Percentiles rank a stretch among this genome's conserved stretches.
phyloP scores from a whole-genome alignment of 1,140 invertebrate genomes.

The Drosophila lini region DNA sequence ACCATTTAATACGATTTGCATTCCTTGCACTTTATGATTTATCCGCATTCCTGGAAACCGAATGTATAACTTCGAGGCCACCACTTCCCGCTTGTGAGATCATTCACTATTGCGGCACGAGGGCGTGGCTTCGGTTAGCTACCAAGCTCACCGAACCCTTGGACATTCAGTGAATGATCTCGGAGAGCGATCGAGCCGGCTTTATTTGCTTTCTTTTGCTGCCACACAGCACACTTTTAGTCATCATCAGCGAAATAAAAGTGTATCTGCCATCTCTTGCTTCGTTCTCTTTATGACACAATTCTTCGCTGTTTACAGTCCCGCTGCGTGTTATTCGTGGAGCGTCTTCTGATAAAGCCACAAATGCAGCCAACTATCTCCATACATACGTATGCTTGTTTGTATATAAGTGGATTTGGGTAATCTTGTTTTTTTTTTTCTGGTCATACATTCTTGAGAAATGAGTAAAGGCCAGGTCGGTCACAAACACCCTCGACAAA shows the following conservation, averaged over 20 bases:
- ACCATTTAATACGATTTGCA: constrained; percentile 27
- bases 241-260: constrained; percentile 71
- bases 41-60: constrained; percentile 64
- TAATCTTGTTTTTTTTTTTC: constrained; percentile 30
- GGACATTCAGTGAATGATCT: constrained; percentile 53
- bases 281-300: constrained; percentile 80
- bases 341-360: constrained; percentile 62
- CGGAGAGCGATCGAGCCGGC: constrained; percentile 13
- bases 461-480: constrained; percentile 68
- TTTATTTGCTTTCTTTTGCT: constrained; percentile 56
- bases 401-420: constrained; percentile 16
- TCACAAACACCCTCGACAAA: constrained; percentile 40
- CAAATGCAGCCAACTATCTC: constrained; percentile 24
- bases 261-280: constrained; percentile 35
- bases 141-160: constrained; percentile 13
- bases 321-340: constrained; percentile 60
- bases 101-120: constrained; percentile 45
- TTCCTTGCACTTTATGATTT: constrained; percentile 65
- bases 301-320: constrained; percentile 69
- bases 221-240: constrained; percentile 53
- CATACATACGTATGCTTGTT: constrained; percentile 3
- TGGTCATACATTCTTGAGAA: constrained; percentile 54
- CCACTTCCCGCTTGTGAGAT: constrained; percentile 34
- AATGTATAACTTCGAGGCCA: constrained; percentile 22
- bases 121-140: constrained; percentile 24